These are phyloP conservation scores for Sebastes iracundus DNA, from an alignment of 2,797 vertebrate species.

Conservation along the genomic window DNA sequence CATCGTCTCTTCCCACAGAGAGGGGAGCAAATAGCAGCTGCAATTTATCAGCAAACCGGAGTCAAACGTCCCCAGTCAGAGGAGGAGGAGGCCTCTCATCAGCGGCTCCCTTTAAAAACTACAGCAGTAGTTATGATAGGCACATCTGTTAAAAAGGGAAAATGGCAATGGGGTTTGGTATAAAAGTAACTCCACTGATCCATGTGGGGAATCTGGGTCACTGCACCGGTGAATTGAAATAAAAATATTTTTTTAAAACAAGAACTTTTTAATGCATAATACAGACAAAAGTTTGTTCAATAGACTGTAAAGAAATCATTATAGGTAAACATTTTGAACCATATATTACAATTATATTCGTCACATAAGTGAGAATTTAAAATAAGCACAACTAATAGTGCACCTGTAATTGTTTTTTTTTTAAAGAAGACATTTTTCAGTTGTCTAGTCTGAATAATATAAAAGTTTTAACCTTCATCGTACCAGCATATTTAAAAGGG, in stretches of 20 bases:
- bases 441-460: no score
- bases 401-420: no score
- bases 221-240: background rate
- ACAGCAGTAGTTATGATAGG: background rate
- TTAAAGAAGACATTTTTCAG: no score
- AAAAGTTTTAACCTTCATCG: no score
- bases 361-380: background rate
- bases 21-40: slow-evolving; percentile 34
- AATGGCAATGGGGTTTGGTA: background rate
- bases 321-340: background rate
- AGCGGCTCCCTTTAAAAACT: background rate
- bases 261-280: background rate
- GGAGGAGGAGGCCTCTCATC: slow-evolving; percentile 21
- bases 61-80: slow-evolving; percentile 39
- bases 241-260: background rate
- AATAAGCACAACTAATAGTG: background rate
- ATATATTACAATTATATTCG: background rate
- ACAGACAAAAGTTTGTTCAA: background rate
- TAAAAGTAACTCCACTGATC: background rate
- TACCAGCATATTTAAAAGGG: no score
- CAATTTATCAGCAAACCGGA: slow-evolving; percentile 54
- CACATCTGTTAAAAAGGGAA: background rate
- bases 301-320: background rate
- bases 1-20: slow-evolving; percentile 31
- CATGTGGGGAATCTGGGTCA: slow-evolving; percentile 8